A percentile compares a stretch with the other conserved stretches of the same genome.
phyloP scores from a whole-genome alignment of 2,797 vertebrate genomes.

The Sebastes matsubarae region DNA sequence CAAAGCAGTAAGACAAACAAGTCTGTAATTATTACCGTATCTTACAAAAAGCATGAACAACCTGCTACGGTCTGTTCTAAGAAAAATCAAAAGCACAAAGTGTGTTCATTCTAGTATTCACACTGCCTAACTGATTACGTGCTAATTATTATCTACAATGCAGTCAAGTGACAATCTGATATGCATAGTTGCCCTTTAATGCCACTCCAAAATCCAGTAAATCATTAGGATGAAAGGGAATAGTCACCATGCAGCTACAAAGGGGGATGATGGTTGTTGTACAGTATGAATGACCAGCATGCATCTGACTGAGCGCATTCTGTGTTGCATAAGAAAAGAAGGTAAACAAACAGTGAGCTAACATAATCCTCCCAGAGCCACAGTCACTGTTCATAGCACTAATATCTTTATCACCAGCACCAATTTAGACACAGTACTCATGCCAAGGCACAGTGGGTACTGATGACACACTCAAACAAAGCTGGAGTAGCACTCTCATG shows the following conservation, averaged over 20 bases:
- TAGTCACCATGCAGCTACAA: background rate
- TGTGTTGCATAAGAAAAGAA: constrained; percentile 30
- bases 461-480: constrained; percentile 18
- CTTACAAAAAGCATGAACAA: constrained; percentile 2
- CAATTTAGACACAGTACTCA: constrained; percentile 26
- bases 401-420: constrained; percentile 41
- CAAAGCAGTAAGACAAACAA: constrained; percentile 24
- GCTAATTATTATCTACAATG: background rate
- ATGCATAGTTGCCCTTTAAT: background rate
- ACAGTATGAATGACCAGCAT: background rate
- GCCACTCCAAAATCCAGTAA: background rate
- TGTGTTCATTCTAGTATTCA: background rate
- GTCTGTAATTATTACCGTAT: constrained; percentile 24
- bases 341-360: constrained; percentile 38
- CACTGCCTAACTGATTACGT: background rate
- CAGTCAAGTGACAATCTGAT: background rate
- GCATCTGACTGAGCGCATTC: background rate
- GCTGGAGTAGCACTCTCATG: background rate
- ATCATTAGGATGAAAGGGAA: background rate
- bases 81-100: background rate
- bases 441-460: constrained; percentile 10
- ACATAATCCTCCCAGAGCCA: constrained; percentile 42
- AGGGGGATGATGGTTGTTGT: background rate
- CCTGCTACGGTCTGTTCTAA: background rate
- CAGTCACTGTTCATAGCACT: constrained; percentile 10